Evolutionary conservation across 2,797 vertebrate genomes (phyloP), one percentile per base, ranked within the genome.

Genomic region (Rhadinocentrus ornatus): DNA sequence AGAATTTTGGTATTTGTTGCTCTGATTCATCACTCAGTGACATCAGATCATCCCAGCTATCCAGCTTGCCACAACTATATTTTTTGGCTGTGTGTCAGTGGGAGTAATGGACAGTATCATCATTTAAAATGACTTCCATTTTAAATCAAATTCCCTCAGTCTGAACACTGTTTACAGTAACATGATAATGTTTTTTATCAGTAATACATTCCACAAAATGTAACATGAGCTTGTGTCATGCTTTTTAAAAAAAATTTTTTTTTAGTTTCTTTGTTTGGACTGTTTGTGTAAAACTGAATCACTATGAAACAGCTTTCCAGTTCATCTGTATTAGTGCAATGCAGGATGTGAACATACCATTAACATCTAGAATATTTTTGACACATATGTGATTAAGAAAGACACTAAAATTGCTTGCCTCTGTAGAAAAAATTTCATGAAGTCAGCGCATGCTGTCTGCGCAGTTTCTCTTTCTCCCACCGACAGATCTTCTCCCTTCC

Each of bases 401-500:
- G 18, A 7, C 15, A 64, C 57, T 1, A 22, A 66, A 72, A 13
- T 68, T 7, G 6, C 15, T 32, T 55, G 10, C 15, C 18, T 18
- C 29, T 66, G 6, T 5, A 18, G 6, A 56, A 59, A 7, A 31
- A 11, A 27, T 20, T 1, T 26, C 2, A 29, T 44, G 24, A 9
- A 26, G 2, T 34, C 24, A 35, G 12, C 59, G 4, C 59, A n/a
- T 27, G 12, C 22, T 56, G n/a, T 85, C 53, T 32, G 22, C 16
- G 24, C 69, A 78, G 61, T 57, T 63, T 64, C 55, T 72, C 58
- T 53, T 71, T 86, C 81, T 86, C 82, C 81, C 85, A 88, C 77
- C 86, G 79, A 84, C 63, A 3, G 79, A 70, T 73, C 75, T 80
- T 82, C 82, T 85, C 89, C 72, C 73, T 66, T 62, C 70, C 65